Evolutionary conservation across 2,797 vertebrate species (phyloP), one percentile per base, ranked within the genome.

Genomic region (Spheniscus humboldti): DNA sequence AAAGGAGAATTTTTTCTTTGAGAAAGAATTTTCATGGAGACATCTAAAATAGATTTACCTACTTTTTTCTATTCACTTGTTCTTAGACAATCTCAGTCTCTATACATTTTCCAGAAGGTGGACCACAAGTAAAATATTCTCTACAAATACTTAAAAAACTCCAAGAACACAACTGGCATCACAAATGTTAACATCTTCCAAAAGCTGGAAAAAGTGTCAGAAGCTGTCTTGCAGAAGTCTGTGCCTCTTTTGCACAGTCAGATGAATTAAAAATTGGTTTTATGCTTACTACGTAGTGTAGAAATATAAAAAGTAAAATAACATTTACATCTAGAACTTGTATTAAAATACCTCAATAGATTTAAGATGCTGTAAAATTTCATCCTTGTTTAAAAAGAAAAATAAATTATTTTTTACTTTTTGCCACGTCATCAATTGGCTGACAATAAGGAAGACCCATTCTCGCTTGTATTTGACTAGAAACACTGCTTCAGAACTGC

Each of bases 161-260:
- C 59, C 22, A 59, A 76, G 59, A 89, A 80, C 27, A 18, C 35
- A 85, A 59, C n/a, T 39, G 64, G 45, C 43, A 90, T 88, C 56
- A 91, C 43, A 91, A 79, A 85, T 20, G n/a, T 0, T 0, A 88
- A 62, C 37, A 66, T 55, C 47, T 90, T 59, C 45, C 77, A 88
- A 88, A 80, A 43, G 25, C 30, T 28, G 56, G 20, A 53, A 52
- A 18, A 79, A 74, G 31, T 24, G 41, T 39, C 47, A 84, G 50
- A 57, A 72, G 10, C 5, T 68, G 12, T 30, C 37, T 83, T 66
- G 43, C 10, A 28, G 56, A 74, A 71, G 18, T 30, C 52, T 1
- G 1, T 3, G 63, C 23, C 31, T 67, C 39, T 76, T 92, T 12
- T 14, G 5, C n/a, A 57, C 0, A 30, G 30, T 45, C 30, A 0